Conservation (phyloP, 1,140 invertebrate species). For the Drosophila pseudoobscura region DNA sequence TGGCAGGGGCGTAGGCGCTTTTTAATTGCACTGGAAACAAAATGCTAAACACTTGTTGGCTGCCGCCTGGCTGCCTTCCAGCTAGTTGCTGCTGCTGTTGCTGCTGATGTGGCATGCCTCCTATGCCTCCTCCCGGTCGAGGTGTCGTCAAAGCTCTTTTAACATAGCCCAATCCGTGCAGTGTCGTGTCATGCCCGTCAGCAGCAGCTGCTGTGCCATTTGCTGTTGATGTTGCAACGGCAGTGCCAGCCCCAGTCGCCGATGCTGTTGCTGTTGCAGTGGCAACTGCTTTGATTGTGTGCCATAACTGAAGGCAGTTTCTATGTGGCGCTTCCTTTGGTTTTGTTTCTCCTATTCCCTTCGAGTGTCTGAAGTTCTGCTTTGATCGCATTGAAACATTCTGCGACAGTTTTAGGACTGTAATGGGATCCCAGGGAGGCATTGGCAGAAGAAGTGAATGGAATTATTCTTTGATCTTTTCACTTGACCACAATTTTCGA, state of each 20-base stretch:
- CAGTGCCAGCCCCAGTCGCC: conserved; percentile 2
- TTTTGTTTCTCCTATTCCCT: too few species aligned
- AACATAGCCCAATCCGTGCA: conserved; percentile 34
- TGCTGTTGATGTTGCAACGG: conserved; percentile 9
- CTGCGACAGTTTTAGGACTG: conserved; percentile 58
- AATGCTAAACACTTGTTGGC: conserved; percentile 79
- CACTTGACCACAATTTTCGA: too few species aligned
- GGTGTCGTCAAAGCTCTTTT: conserved; percentile 45
- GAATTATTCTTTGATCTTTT: too few species aligned
- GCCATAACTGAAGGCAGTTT: conserved; percentile 51
- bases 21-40: conserved; percentile 80
- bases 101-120: conserved; percentile 11
- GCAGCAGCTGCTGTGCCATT: conserved; percentile 7
- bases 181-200: conserved; percentile 5
- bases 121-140: conserved; percentile 9
- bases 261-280: conserved; percentile 8
- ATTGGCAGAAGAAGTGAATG: neutral
- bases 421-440: conserved; percentile 31
- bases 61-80: conserved; percentile 50
- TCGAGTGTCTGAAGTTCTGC: conserved; percentile 35
- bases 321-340: conserved; percentile 13
- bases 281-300: conserved; percentile 45
- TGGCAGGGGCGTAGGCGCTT: conserved; percentile 49
- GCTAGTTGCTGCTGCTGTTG: conserved; percentile 52
- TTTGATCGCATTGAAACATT: conserved; percentile 56